These are phyloP conservation scores for Andricus curvator DNA, from an alignment of 2,888 invertebrate species.

Conservation along the genomic window DNA sequence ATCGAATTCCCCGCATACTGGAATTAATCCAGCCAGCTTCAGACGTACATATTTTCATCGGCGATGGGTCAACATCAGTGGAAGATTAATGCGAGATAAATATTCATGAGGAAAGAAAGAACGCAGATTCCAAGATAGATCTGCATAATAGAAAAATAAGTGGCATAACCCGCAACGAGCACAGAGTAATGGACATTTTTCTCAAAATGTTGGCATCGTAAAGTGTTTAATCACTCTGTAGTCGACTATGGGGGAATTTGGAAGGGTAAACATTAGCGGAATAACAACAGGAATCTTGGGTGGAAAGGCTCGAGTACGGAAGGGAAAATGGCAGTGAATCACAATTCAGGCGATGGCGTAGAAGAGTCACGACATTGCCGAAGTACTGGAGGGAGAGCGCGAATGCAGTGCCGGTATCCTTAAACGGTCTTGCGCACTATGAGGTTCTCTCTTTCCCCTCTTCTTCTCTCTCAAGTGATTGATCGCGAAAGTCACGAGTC, in stretches of 20 bases:
- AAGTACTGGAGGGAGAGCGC: slow-evolving; percentile 50
- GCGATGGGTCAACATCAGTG: background rate
- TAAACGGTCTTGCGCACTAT: slow-evolving; percentile 66
- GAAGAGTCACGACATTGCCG: slow-evolving; percentile 61
- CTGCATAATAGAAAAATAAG: slow-evolving; percentile 22
- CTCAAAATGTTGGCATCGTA: slow-evolving; percentile 1
- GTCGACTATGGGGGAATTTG: background rate
- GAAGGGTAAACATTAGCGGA: slow-evolving; percentile 24
- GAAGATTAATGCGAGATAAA: slow-evolving; percentile 16
- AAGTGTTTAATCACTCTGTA: slow-evolving; percentile 22
- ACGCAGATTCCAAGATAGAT: slow-evolving; percentile 12
- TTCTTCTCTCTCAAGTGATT: slow-evolving; percentile 63
- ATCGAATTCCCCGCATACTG: slow-evolving; percentile 22
- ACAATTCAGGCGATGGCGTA: slow-evolving; percentile 61
- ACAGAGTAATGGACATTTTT: slow-evolving; percentile 18
- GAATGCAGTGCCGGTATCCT: slow-evolving; percentile 56
- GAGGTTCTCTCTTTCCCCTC: slow-evolving; percentile 55
- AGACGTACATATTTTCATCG: slow-evolving; percentile 9
- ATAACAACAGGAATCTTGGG: slow-evolving; percentile 22
- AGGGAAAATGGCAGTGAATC: slow-evolving; percentile 58
- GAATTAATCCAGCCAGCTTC: slow-evolving; percentile 2
- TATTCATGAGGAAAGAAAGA: slow-evolving; percentile 16
- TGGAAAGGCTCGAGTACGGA: slow-evolving; percentile 17
- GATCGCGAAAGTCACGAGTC: slow-evolving; percentile 62
- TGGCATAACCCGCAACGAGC: slow-evolving; percentile 1